Evolutionary conservation across 2,888 invertebrate genomes (phyloP), one percentile per base, ranked within the genome.

Genomic region (Caprella mutica): DNA sequence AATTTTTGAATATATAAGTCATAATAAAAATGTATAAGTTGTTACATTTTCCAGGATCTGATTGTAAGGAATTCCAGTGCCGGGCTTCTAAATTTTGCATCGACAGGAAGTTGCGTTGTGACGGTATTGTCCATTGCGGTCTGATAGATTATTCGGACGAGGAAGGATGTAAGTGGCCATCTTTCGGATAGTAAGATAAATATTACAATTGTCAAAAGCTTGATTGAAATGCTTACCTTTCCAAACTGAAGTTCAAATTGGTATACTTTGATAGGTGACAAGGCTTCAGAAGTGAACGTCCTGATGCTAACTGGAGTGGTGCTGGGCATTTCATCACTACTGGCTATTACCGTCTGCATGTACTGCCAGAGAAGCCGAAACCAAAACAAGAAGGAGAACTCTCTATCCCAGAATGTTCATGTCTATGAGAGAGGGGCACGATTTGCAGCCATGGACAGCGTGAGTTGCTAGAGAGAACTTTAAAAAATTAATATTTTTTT

Each of bases 81-180:
- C 72, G 73, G 63, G 78, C 77, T 68, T 82, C 78, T 67, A 81
- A 81, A 68, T 85, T 82, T 71, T 91, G 91, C 76, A 89, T 91
- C 70, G 81, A 84, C 57, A 78, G 81, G 63, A 80, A 80, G 66
- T 77, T 89, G 66, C 80, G 80, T 62, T 90, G 89, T 76, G 85
- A 89, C 73, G 77, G 80, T 65, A 77, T 84, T 66, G 81, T 81
- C 70, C 90, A 96, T 77, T 96, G 97, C 76, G 91, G 91, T 52
- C 77, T 80, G 68, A 78, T 79, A 67, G 84, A 84, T 71, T 75
- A 78, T 67, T 83, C 84, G 40, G 83, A 86, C 73, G 86, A 86
- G 77, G 77, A 77, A 69, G 81, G 84, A 77, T 87, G 87, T 86
- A 80, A 85, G 85, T 85, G 55, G 14, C n/a, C n/a, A 38, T 19